These are phyloP conservation scores for Endotricha flammealis DNA, from an alignment of 2,888 invertebrate genomes.

Conservation along the genomic window DNA sequence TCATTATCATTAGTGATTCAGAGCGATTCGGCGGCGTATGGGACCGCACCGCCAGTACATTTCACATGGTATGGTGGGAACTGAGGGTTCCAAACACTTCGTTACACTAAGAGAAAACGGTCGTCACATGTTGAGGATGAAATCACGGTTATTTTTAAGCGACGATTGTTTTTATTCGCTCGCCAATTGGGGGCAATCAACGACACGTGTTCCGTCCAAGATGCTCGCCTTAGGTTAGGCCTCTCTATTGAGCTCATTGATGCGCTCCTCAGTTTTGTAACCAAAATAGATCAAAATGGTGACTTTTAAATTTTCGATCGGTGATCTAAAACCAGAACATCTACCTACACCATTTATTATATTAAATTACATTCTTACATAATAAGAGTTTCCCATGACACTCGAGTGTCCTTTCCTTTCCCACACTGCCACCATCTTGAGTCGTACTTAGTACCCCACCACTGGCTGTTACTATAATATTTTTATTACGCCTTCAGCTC, in stretches of 20 bases:
- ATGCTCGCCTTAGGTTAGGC: constrained; percentile 53
- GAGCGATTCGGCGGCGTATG: constrained; percentile 51
- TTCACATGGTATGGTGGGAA: constrained; percentile 70
- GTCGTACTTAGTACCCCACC: constrained; percentile 8
- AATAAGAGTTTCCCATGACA: constrained; percentile 27
- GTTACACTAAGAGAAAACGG: constrained; percentile 60
- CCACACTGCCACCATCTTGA: constrained; percentile 6
- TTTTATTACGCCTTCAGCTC: constrained; percentile 58
- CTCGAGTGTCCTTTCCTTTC: constrained; percentile 29
- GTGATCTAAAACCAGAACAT: neutral
- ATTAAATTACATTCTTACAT: neutral
- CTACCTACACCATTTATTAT: neutral
- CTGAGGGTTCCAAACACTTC: constrained; percentile 29
- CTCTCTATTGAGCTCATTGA: constrained; percentile 61
- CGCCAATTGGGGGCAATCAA: constrained; percentile 78
- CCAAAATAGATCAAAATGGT: no score
- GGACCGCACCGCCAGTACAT: constrained; percentile 51
- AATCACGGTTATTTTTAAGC: constrained; percentile 78
- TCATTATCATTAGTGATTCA: constrained; percentile 62
- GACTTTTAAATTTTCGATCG: no score
- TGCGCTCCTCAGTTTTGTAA: constrained; percentile 22
- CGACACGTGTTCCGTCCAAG: constrained; percentile 71
- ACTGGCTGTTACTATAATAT: constrained; percentile 42
- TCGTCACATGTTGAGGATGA: constrained; percentile 73
- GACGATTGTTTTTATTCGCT: constrained; percentile 77